phyloP scores from a whole-genome alignment of 2,888 invertebrate species.

The Deilephila elpenor region DNA sequence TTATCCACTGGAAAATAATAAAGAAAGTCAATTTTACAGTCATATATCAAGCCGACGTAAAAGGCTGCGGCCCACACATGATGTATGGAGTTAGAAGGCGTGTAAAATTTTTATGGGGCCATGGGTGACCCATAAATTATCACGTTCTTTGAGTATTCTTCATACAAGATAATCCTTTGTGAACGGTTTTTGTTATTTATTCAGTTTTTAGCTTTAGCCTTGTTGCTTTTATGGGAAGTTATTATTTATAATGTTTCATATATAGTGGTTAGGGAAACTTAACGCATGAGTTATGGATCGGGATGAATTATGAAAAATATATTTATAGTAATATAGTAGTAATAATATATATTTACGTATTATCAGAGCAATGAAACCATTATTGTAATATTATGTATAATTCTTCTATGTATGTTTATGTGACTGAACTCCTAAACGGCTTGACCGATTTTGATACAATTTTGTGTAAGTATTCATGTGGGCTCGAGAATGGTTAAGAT shows the following conservation, averaged over 20 bases:
- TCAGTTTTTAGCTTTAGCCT: conserved; percentile 16
- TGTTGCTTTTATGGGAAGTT: background rate
- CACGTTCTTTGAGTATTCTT: conserved; percentile 38
- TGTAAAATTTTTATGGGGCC: conserved; percentile 41
- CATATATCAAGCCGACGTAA: conserved; percentile 39
- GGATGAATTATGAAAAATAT: no score
- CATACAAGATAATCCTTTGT: conserved; percentile 30
- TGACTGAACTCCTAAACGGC: no score
- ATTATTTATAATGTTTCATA: background rate
- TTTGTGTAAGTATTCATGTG: no score
- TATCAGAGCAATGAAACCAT: no score
- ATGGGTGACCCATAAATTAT: conserved; percentile 39
- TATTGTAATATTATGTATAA: no score
- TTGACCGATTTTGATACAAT: no score
- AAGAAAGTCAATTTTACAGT: conserved; percentile 44
- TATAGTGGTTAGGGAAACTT: background rate
- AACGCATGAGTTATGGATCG: background rate
- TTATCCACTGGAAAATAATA: conserved; percentile 34
- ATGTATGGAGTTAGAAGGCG: conserved; percentile 42
- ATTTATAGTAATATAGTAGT: no score
- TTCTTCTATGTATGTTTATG: no score
- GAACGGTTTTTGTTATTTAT: conserved; percentile 29
- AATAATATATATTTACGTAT: no score
- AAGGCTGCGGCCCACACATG: conserved; percentile 38
- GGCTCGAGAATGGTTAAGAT: no score